Evolutionary conservation across 2,888 invertebrate species (phyloP).

Genomic region (Zhuqinia jingwanae): DNA sequence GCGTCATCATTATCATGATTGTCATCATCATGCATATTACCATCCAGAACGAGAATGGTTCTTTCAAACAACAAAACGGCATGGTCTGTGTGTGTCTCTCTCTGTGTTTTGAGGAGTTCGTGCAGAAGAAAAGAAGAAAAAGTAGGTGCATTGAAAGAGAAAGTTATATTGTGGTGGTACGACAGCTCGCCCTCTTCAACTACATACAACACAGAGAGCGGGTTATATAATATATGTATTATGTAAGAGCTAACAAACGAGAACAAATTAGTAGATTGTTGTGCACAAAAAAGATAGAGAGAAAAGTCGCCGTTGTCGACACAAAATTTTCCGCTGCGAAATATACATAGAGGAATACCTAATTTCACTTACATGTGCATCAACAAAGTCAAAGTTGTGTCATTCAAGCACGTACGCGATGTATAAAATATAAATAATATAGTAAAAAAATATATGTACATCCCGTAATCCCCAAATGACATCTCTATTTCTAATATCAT

Average conservation of each 20-base stretch:
- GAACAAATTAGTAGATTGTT: constrained; percentile 1
- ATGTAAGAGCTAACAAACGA: background rate
- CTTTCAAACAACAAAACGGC: background rate
- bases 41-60: constrained; percentile 5
- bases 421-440: too few species aligned
- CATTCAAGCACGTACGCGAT: too few species aligned
- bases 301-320: too few species aligned
- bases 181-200: background rate
- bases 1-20: constrained; percentile 29
- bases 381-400: too few species aligned
- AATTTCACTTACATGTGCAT: too few species aligned
- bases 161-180: background rate
- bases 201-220: too few species aligned
- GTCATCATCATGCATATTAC: background rate
- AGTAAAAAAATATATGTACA: too few species aligned
- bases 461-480: too few species aligned
- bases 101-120: background rate
- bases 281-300: background rate
- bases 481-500: too few species aligned
- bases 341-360: background rate
- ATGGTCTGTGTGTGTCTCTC: background rate
- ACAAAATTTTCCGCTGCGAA: too few species aligned
- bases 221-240: too few species aligned
- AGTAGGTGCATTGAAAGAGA: background rate
- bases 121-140: background rate